These are phyloP conservation scores for Poeciliopsis occidentalis DNA, from an alignment of 2,113 vertebrate genomes.

Conservation along the genomic window DNA sequence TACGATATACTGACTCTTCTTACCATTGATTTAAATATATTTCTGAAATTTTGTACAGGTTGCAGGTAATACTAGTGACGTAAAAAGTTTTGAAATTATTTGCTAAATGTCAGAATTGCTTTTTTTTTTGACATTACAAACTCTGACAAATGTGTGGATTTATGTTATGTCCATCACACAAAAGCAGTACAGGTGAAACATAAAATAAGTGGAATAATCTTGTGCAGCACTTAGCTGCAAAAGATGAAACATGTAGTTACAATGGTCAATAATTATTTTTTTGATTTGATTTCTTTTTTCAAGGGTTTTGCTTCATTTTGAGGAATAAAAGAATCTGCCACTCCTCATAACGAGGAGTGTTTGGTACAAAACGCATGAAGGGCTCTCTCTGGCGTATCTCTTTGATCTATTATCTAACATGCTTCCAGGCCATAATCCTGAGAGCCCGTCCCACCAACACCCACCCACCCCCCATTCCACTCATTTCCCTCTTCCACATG, in stretches of 20 bases:
- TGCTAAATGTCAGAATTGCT: no score
- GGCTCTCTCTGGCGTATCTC: slow-evolving; percentile 63
- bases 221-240: background rate
- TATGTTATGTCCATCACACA: no score
- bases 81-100: no score
- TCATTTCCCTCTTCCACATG: slow-evolving; percentile 33
- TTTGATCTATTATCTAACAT: slow-evolving; percentile 83
- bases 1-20: no score
- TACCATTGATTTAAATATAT: no score
- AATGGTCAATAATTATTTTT: background rate
- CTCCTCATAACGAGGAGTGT: slow-evolving; percentile 57
- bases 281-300: background rate
- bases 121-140: no score
- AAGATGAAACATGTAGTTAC: background rate
- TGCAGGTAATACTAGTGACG: no score
- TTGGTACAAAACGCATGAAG: slow-evolving; percentile 59
- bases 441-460: slow-evolving; percentile 6
- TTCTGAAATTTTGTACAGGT: no score
- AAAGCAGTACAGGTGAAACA: no score
- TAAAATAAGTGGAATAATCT: background rate
- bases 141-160: no score
- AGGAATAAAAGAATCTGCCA: slow-evolving; percentile 36
- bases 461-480: background rate
- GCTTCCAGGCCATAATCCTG: slow-evolving; percentile 77
- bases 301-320: background rate